Evolutionary conservation across 2,113 vertebrate genomes (phyloP).

Genomic region (Phrynosoma blainvillii): DNA sequence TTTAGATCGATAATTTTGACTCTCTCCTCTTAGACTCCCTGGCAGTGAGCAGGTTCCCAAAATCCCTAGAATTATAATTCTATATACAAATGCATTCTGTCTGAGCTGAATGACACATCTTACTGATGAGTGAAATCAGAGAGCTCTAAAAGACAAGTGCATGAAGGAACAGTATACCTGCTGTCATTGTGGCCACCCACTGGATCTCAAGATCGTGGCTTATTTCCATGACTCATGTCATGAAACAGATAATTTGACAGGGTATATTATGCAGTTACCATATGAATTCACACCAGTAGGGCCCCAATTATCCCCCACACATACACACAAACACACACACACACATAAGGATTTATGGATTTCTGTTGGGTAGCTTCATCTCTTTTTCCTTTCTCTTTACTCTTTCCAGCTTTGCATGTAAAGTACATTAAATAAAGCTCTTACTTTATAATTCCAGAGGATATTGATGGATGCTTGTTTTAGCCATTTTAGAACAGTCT

Average conservation of each 20-base stretch:
- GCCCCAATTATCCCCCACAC: not conserved
- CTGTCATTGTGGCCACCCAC: not conserved
- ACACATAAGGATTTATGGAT: not conserved
- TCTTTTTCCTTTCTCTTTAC: not conserved
- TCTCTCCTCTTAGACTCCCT: not conserved
- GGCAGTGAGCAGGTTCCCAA: not conserved
- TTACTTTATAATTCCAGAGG: not conserved
- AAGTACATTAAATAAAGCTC: not conserved
- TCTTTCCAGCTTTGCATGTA: not conserved
- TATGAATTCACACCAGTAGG: not conserved
- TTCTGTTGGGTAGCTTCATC: not conserved
- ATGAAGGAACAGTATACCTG: not conserved
- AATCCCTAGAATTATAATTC: not conserved
- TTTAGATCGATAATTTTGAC: not conserved
- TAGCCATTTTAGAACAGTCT: not conserved
- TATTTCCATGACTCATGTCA: not conserved
- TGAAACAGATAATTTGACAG: not conserved
- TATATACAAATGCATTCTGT: not conserved
- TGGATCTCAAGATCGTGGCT: not conserved
- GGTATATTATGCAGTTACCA: not conserved
- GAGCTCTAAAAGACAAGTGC: not conserved
- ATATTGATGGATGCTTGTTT: not conserved
- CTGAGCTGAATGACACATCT: not conserved
- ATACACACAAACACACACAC: too few relatives aligned
- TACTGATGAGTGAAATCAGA: not conserved